Evolutionary conservation across 1,140 invertebrate genomes (phyloP).

Genomic region (Euwallacea similis): DNA sequence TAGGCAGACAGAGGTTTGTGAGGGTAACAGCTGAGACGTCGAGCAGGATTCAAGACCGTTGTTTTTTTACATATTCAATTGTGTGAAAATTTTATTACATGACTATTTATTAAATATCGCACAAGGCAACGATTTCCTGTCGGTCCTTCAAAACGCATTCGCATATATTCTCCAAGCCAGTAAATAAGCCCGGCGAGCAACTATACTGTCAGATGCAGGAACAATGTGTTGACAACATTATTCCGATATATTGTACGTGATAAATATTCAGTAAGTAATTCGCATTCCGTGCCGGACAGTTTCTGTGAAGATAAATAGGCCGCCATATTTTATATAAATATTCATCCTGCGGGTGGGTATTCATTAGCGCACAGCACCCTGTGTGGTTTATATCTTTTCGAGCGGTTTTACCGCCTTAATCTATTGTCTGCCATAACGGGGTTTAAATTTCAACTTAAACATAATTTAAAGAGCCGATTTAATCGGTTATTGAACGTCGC

Average conservation of each 20-base stretch:
- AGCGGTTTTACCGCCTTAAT: no score
- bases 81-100: no score
- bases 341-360: neutral
- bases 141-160: slow-evolving; percentile 1
- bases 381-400: neutral
- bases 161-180: slow-evolving; percentile 8
- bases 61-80: no score
- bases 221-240: slow-evolving; percentile 32
- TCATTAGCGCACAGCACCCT: neutral
- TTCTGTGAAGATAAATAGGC: slow-evolving; percentile 14
- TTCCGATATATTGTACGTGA: slow-evolving; percentile 25
- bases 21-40: no score
- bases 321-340: slow-evolving; percentile 15
- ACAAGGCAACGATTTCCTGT: neutral
- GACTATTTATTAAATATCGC: no score
- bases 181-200: slow-evolving; percentile 15
- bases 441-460: no score
- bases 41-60: no score
- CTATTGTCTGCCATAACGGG: no score
- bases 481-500: no score
- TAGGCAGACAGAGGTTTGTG: no score
- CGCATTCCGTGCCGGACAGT: slow-evolving; percentile 11
- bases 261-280: slow-evolving; percentile 34
- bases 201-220: slow-evolving; percentile 21
- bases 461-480: no score